phyloP scores from a whole-genome alignment of 2,113 vertebrate genomes.

The Boulengeromyrus knoepffleri region DNA sequence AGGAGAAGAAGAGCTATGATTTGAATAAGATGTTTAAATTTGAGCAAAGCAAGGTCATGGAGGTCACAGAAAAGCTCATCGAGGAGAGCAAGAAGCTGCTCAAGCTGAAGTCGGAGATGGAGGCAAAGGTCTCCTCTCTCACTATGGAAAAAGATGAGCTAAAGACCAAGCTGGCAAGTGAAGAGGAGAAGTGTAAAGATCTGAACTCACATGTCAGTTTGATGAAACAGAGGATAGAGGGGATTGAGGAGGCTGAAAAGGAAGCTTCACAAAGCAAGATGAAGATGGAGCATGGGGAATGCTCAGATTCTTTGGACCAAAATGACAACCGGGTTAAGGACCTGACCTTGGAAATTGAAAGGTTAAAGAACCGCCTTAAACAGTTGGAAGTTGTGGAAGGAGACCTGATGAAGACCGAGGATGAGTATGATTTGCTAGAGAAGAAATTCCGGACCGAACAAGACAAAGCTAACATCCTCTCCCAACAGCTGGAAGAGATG shows the following conservation, averaged over 20 bases:
- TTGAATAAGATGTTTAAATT: constrained; percentile 76
- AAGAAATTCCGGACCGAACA: constrained; percentile 85
- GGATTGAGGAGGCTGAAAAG: constrained; percentile 75
- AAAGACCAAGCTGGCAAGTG: constrained; percentile 63
- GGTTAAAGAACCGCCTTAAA: constrained; percentile 80
- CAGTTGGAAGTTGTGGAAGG: constrained; percentile 89
- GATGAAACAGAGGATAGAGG: constrained; percentile 79
- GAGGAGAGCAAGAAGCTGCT: constrained; percentile 94
- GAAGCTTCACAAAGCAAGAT: constrained; percentile 59
- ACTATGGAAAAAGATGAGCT: constrained; percentile 79
- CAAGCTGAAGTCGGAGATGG: constrained; percentile 94
- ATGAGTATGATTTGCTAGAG: constrained; percentile 88
- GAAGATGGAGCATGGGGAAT: constrained; percentile 53
- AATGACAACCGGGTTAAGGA: constrained; percentile 85
- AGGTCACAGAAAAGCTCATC: constrained; percentile 91
- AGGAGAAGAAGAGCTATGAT: constrained; percentile 81
- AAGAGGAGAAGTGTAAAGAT: constrained; percentile 78
- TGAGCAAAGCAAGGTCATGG: constrained; percentile 90
- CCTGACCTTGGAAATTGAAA: constrained; percentile 83
- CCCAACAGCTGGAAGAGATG: constrained; percentile 88
- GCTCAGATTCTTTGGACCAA: constrained; percentile 43
- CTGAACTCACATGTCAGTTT: constrained; percentile 70
- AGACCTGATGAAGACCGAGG: constrained; percentile 92
- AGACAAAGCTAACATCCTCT: constrained; percentile 87
- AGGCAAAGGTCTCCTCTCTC: constrained; percentile 75